Base-by-base conservation (phyloP, 2,888 invertebrate species). In the Ennomos fuscantarius region DNA sequence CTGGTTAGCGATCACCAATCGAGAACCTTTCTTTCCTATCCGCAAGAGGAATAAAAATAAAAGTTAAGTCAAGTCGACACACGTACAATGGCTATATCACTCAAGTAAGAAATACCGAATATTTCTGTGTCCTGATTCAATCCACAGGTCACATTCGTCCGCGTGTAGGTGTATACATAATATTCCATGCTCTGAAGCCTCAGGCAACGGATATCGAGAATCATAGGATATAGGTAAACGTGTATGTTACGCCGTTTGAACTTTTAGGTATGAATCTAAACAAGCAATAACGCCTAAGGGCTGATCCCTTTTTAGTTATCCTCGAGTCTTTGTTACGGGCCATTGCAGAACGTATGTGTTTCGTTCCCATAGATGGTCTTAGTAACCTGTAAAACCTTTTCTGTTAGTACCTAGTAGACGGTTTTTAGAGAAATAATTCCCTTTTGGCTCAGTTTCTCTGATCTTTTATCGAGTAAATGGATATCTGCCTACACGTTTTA, bases 291-390 rank as follows among this genome's bases (percentile, higher is more conserved):
- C 53, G 58, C 58, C 52, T 48, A 48, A 58, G 48, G 53, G 48
- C 58, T 53, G 58, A 58, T 58, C 58, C 58, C 48, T 58, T 58
- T 58, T 53, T 53, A 58, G 58, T 58, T 58, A 47, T 45, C 58
- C 57, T 44, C 44, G 40, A 53, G 39, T 37, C 53, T 58, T 40
- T 53, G 48, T 53, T 52, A 44, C 36, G 49, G 48, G 10, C 40
- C 44, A 49, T 58, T 44, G 51, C 42, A 33, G 47, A 37, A 47
- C 48, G 31, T 40, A 37, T 32, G 37, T 46, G 41, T 45, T 46
- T 37, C 45, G 32, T 52, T 42, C 56, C 47, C 36, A 37, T 55
- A 24, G 15, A 55, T 32, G 39, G 41, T 46, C 42, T 46, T 46
- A 40, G 56, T 56, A 51, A 56, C 51, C 51, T 46, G 46, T 37